These are phyloP conservation scores for Thalassarche chlororhynchos DNA, from an alignment of 2,113 vertebrate species.

Conservation along the genomic window DNA sequence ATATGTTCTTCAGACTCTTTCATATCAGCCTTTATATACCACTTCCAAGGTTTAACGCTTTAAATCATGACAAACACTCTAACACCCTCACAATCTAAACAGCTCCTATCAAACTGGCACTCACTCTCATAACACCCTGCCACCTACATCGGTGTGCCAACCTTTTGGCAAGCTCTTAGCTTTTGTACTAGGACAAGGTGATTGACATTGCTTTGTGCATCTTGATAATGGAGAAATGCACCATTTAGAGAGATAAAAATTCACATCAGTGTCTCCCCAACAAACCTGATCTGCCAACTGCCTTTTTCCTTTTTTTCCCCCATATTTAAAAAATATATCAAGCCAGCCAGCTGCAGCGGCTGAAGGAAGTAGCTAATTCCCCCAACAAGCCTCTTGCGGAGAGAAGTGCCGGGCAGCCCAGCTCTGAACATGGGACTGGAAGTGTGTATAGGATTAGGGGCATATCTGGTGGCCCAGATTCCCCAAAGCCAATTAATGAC, in stretches of 20 bases:
- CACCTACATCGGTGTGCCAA: not conserved
- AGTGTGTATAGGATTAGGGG: not conserved
- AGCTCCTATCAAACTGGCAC: not conserved
- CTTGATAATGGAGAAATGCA: constrained; percentile 13
- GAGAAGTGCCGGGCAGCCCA: not conserved
- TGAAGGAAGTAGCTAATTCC: not conserved
- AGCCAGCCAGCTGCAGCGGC: not conserved
- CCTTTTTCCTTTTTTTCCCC: not conserved
- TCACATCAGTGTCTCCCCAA: not conserved
- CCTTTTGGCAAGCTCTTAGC: not conserved
- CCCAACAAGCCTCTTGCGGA: not conserved
- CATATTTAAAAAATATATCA: not conserved
- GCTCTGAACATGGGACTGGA: not conserved
- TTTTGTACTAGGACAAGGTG: constrained; percentile 31
- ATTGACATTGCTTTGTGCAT: constrained; percentile 18
- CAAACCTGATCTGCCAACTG: not conserved
- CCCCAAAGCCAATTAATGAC: constrained; percentile 2
- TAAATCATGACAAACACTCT: not conserved
- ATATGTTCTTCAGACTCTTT: not conserved
- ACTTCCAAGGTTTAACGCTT: not conserved
- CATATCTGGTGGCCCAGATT: constrained; percentile 7
- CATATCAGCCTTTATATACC: not conserved
- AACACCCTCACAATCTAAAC: not conserved
- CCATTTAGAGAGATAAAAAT: constrained; percentile 2
- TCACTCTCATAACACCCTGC: not conserved